phyloP scores from a whole-genome alignment of 2,113 vertebrate genomes.

The Halichoeres trimaculatus region DNA sequence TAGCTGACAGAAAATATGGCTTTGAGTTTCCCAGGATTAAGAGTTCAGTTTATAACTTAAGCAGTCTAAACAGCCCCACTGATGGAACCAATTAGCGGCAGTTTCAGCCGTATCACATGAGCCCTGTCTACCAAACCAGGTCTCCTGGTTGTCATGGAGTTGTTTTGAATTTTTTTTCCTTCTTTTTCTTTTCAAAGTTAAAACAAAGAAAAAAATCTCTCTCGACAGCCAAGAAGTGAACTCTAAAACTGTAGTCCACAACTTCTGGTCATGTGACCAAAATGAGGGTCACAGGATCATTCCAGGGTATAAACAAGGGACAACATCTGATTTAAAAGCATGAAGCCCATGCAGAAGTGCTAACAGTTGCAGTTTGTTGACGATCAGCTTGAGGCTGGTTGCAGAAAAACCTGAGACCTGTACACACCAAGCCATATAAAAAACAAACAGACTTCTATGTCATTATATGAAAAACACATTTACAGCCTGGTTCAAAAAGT shows the following conservation, averaged over 20 bases:
- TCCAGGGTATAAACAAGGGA: too few species aligned
- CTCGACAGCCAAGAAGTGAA: not conserved
- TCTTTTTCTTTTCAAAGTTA: not conserved
- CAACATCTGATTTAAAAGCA: too few species aligned
- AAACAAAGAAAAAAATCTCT: not conserved
- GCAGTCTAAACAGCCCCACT: not conserved
- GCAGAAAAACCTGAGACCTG: too few species aligned
- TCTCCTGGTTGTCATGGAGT: not conserved
- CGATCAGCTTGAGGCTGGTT: too few species aligned
- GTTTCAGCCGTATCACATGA: not conserved
- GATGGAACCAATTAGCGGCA: not conserved
- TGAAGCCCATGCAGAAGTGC: too few species aligned
- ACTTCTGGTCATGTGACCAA: too few species aligned
- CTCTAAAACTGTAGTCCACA: not conserved
- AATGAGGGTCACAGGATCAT: too few species aligned
- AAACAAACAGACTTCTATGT: too few species aligned
- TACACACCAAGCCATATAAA: too few species aligned
- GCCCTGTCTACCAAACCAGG: not conserved
- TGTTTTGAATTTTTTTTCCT: not conserved
- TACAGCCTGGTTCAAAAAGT: too few species aligned
- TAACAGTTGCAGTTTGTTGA: too few species aligned
- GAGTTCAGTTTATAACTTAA: not conserved
- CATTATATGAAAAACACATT: too few species aligned
- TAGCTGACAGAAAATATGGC: not conserved
- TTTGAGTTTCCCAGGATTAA: not conserved